Conservation (phyloP, 2,113 vertebrate genomes). For the Apteryx owenii region DNA sequence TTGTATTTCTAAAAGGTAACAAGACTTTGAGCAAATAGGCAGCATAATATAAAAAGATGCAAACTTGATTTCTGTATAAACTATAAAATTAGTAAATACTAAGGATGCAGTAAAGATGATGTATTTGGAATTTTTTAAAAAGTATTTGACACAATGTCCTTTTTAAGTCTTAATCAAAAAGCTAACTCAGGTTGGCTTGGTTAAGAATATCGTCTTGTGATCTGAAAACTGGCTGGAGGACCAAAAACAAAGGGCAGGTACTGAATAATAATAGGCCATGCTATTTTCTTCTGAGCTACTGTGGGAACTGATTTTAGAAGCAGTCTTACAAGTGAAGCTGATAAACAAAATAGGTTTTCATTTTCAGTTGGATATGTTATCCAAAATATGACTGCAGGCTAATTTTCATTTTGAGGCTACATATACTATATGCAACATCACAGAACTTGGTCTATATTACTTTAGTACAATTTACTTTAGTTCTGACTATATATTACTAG, state of each 20-base stretch:
- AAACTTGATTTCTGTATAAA: neutral
- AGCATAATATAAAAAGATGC: neutral
- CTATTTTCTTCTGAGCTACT: neutral
- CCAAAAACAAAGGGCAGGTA: neutral
- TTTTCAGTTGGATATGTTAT: neutral
- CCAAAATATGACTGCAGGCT: neutral
- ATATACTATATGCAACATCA: neutral
- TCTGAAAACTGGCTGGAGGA: neutral
- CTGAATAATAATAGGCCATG: neutral
- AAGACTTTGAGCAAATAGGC: neutral
- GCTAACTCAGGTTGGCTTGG: neutral
- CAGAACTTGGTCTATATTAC: neutral
- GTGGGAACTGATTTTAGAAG: neutral
- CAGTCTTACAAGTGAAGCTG: neutral
- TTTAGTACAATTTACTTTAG: neutral
- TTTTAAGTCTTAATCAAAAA: neutral
- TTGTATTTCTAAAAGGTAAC: neutral
- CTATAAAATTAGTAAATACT: neutral
- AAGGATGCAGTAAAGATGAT: neutral
- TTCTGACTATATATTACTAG: neutral
- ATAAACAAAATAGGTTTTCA: neutral
- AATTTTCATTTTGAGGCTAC: neutral
- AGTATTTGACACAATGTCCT: neutral
- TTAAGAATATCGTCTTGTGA: neutral
- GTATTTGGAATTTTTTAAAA: neutral